phyloP scores from a whole-genome alignment of 1,140 invertebrate species.

The Drosophila gunungcola region DNA sequence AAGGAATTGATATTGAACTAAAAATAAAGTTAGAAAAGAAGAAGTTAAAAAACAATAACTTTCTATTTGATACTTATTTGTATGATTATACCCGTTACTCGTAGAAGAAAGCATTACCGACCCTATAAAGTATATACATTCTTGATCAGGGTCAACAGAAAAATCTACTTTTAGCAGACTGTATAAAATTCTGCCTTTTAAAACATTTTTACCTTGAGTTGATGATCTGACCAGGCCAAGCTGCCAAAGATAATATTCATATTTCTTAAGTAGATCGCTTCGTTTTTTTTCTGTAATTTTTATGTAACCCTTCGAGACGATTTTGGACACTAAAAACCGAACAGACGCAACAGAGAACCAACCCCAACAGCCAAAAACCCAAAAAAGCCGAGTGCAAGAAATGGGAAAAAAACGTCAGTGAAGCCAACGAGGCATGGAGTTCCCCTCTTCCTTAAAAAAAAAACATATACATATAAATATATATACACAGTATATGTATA shows the following conservation, averaged over 20 bases:
- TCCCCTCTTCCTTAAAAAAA: constrained; percentile 29
- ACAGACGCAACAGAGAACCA: constrained; percentile 43
- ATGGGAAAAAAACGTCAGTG: constrained; percentile 29
- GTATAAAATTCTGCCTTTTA: too few species aligned
- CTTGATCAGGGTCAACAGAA: neutral
- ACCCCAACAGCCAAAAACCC: constrained; percentile 38
- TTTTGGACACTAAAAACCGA: constrained; percentile 41
- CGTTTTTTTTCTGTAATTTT: constrained; percentile 9
- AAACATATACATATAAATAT: neutral
- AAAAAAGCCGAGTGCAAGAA: constrained; percentile 18
- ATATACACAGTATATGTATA: neutral
- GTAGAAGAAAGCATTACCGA: too few species aligned
- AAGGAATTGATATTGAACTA: neutral
- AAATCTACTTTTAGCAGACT: too few species aligned
- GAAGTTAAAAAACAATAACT: neutral
- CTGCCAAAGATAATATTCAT: constrained; percentile 13
- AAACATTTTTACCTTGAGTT: neutral
- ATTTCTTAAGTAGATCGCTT: constrained; percentile 14
- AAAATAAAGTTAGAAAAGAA: neutral
- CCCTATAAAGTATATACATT: neutral
- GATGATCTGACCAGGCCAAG: neutral
- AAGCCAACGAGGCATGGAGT: constrained; percentile 56
- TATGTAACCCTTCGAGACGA: constrained; percentile 41
- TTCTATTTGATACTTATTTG: too few species aligned
- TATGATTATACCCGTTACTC: too few species aligned